A percentile compares a stretch with the other conserved stretches of the same genome.
Conservation (phyloP, 2,113 vertebrate species). For the Ameiurus melas region DNA sequence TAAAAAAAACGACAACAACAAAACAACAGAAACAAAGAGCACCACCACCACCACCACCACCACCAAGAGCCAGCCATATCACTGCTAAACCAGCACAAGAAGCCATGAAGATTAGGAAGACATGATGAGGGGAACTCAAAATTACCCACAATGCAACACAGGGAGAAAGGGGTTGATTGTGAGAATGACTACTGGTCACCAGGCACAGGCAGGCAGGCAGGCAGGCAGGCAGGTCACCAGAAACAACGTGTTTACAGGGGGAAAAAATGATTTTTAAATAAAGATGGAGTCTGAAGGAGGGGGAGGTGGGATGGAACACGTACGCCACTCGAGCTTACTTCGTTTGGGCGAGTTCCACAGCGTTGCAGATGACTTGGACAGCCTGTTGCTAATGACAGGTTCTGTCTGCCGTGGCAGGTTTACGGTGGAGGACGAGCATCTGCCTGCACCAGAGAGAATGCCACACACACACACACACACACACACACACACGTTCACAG, state of each 20-base stretch:
- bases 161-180: slow-evolving; percentile 47
- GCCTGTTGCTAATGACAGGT: slow-evolving; percentile 98
- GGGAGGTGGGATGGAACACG: slow-evolving; percentile 57
- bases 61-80: slow-evolving; percentile 27
- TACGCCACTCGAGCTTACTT: slow-evolving; percentile 84
- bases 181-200: slow-evolving; percentile 69
- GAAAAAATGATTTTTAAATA: slow-evolving; percentile 29
- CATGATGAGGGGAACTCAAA: slow-evolving; percentile 57
- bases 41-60: not conserved
- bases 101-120: slow-evolving; percentile 58
- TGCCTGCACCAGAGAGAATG: slow-evolving; percentile 93
- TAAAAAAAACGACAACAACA: slow-evolving; percentile 19
- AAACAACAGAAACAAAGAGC: slow-evolving; percentile 36
- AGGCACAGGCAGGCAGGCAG: slow-evolving; percentile 75
- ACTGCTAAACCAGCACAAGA: slow-evolving; percentile 47
- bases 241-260: slow-evolving; percentile 57
- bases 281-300: slow-evolving; percentile 51
- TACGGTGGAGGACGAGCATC: slow-evolving; percentile 96
- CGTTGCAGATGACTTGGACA: slow-evolving; percentile 99
- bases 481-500: slow-evolving; percentile 33
- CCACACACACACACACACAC: slow-evolving; percentile 54
- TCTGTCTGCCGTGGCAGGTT: slow-evolving; percentile 99
- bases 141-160: slow-evolving; percentile 69
- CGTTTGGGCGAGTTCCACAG: slow-evolving; percentile 98
- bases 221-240: slow-evolving; percentile 70